Conservation (phyloP, 2,888 invertebrate genomes). For the Marasmarcha lunaedactyla region DNA sequence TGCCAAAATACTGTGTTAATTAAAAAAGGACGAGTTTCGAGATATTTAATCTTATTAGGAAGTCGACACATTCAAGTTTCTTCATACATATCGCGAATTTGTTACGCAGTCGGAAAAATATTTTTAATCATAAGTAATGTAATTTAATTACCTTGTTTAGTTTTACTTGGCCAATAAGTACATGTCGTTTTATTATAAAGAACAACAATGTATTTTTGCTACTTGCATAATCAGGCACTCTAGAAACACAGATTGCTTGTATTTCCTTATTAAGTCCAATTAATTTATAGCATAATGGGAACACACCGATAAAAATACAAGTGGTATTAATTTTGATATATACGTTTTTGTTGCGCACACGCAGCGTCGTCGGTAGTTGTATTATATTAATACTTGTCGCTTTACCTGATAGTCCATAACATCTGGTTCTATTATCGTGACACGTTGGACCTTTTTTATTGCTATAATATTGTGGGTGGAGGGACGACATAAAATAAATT, state of each 20-base stretch:
- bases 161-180: no score
- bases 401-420: conserved; percentile 50
- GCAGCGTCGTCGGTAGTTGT: conserved; percentile 37
- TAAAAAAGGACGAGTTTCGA: no score
- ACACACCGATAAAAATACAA: conserved; percentile 14
- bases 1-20: no score
- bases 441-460: conserved; percentile 37
- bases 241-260: no score
- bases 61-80: not conserved
- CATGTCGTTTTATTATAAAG: no score
- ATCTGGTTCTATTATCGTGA: conserved; percentile 36
- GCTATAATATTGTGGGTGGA: conserved; percentile 2
- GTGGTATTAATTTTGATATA: conserved; percentile 55
- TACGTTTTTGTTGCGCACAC: conserved; percentile 26
- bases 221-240: no score
- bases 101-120: no score
- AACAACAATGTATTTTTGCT: no score
- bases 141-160: no score
- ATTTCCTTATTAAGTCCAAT: no score
- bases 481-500: conserved; percentile 1
- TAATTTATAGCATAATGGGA: not conserved
- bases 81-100: not conserved
- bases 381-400: conserved; percentile 64
- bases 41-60: no score
- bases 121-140: no score